A percentile compares a stretch with the other conserved stretches of the same genome.
Conservation (phyloP, 2,797 vertebrate genomes). For the Loris lydekkerianus region DNA sequence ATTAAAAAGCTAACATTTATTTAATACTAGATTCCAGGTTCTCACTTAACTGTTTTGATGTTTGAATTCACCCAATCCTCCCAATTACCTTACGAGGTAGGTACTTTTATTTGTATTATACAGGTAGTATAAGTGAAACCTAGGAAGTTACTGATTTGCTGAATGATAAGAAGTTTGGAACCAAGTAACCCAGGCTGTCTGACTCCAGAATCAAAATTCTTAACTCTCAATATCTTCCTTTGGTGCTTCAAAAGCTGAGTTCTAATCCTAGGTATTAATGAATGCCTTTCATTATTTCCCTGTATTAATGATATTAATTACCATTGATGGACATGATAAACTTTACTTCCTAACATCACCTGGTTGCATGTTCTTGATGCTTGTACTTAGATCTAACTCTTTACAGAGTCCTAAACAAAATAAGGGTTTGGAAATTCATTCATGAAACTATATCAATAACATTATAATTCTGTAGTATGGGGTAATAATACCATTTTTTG, state of each 20-base stretch:
- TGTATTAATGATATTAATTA: neutral
- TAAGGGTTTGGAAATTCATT: neutral
- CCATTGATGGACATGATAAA: neutral
- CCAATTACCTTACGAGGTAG: neutral
- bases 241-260: neutral
- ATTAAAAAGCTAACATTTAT: constrained; percentile 18
- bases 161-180: neutral
- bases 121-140: neutral
- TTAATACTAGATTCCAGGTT: constrained; percentile 1
- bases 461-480: neutral
- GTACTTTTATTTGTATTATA: neutral
- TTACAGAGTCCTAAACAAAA: constrained; percentile 3
- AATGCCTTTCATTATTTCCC: neutral
- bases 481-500: neutral
- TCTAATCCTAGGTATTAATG: neutral
- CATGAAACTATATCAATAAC: neutral
- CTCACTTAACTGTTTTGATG: neutral
- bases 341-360: neutral
- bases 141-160: constrained; percentile 2
- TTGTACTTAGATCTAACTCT: neutral
- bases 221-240: neutral
- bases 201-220: neutral
- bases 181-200: neutral
- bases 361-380: neutral
- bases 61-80: neutral